phyloP scores from a whole-genome alignment of 2,113 vertebrate genomes.

The Thunnus maccoyii region DNA sequence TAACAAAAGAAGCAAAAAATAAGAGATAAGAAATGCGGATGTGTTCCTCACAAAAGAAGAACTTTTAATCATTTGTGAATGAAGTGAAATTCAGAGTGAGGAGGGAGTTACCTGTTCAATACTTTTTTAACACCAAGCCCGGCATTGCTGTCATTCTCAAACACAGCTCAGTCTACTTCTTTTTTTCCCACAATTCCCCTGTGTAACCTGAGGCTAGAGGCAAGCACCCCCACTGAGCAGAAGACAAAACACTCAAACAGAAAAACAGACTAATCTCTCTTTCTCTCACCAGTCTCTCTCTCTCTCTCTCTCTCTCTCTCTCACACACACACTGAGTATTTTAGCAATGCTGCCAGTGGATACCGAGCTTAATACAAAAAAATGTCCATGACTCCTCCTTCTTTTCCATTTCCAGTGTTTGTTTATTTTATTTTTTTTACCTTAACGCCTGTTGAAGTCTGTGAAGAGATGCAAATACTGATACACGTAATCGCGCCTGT shows the following conservation, averaged over 20 bases:
- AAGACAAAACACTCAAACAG: constrained; percentile 72
- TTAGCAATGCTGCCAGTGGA: background rate
- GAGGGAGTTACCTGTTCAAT: background rate
- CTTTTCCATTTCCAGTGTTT: background rate
- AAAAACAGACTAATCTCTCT: constrained; percentile 62
- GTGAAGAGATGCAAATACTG: background rate
- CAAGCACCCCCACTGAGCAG: constrained; percentile 59
- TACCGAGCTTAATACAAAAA: background rate
- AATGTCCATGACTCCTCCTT: background rate
- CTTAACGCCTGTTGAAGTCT: background rate
- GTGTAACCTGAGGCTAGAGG: constrained; percentile 73
- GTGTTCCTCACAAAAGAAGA: no score
- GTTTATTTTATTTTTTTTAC: background rate
- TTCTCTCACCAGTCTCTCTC: constrained; percentile 17
- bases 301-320: constrained; percentile 1
- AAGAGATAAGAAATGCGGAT: no score
- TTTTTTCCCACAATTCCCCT: constrained; percentile 61
- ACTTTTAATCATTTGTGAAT: no score
- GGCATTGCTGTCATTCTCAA: constrained; percentile 40
- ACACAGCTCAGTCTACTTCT: constrained; percentile 27
- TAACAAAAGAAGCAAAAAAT: no score
- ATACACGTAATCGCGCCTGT: background rate
- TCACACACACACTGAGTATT: constrained; percentile 1
- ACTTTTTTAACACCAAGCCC: background rate
- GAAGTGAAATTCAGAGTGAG: background rate